phyloP scores from a whole-genome alignment of 2,888 invertebrate species.

The Apotomis betuletana region DNA sequence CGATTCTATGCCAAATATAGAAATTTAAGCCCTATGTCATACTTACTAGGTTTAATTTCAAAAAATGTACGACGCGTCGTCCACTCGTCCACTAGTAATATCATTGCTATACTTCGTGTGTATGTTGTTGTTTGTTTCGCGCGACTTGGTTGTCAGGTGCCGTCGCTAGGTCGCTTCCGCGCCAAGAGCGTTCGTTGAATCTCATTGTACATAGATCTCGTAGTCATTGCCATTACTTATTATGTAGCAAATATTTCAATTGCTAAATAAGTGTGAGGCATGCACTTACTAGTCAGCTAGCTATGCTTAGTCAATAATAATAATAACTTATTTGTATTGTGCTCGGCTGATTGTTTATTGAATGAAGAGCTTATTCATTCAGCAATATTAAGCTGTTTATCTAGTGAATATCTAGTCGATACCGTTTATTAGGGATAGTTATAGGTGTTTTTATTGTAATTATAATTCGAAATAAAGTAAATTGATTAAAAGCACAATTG shows the following conservation, averaged over 20 bases:
- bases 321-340: conserved; percentile 13
- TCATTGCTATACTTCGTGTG: too few relatives aligned
- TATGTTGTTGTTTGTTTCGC: background rate
- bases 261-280: conserved; percentile 17
- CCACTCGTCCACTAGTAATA: too few relatives aligned
- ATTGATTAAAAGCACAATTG: conserved; percentile 26
- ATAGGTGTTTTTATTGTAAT: conserved; percentile 11
- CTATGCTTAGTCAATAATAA: conserved; percentile 16
- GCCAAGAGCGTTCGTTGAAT: conserved; percentile 15
- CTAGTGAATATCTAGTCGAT: conserved; percentile 27
- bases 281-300: conserved; percentile 37
- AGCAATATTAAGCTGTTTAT: conserved; percentile 34
- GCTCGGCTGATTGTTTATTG: conserved; percentile 7
- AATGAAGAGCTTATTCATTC: conserved; percentile 33
- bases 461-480: conserved; percentile 8
- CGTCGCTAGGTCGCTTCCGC: too few relatives aligned
- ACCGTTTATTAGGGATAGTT: conserved; percentile 7
- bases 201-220: conserved; percentile 20
- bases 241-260: conserved; percentile 15
- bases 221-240: background rate
- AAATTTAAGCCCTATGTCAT: too few relatives aligned
- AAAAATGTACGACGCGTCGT: too few relatives aligned
- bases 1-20: too few relatives aligned
- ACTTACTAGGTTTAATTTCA: too few relatives aligned
- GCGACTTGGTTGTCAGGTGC: background rate